Base-by-base conservation (phyloP, 2,113 vertebrate species). In the Syngnathus typhle region DNA sequence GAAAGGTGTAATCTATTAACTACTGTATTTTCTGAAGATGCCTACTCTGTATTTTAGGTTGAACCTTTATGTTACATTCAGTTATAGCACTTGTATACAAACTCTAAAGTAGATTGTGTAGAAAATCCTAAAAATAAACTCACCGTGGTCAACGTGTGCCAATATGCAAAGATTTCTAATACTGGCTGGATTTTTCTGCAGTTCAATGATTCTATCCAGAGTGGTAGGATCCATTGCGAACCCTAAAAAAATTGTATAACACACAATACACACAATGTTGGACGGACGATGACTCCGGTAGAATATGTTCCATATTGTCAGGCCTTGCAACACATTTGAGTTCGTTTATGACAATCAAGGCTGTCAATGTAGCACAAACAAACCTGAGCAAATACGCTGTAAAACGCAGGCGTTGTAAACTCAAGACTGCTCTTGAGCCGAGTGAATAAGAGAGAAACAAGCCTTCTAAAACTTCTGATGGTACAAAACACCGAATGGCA, bases 71-170 rank as follows among this genome's bases (percentile, higher is more conserved):
- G 41, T 43, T 43, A 43, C 2, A 43, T 43, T 43, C 41, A 43
- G 27, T 32, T 32, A 32, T 32, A 32, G 27, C 27, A 32, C 27
- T 7, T 36, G 55, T 16, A 56, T 27, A 16, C 23, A 32, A n/a
- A 36, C 6, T 32, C 23, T 6, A 16, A 54, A 56, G 11, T 9
- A 36, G 36, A 56, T 16, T 32, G 6, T 6, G 2, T 36, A 6
- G 27, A 32, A 58, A 58, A 13, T 11, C 52, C 11, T 16, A 52
- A n/a, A 6, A 23, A 11, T 32, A 0, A 23, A 56, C 95, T 90
- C 78, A 99, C 97, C 95, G 0, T 98, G 97, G 79, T 99, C 95
- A 32, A 99, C 97, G 1, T 99, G 97, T 9, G 96, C 97, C 66
- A 99, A 76, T 1, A 98, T 93, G 54, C 97, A 99, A 60, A 98